These are phyloP conservation scores for Byasa hedistus DNA, from an alignment of 2,888 invertebrate genomes.

Conservation along the genomic window DNA sequence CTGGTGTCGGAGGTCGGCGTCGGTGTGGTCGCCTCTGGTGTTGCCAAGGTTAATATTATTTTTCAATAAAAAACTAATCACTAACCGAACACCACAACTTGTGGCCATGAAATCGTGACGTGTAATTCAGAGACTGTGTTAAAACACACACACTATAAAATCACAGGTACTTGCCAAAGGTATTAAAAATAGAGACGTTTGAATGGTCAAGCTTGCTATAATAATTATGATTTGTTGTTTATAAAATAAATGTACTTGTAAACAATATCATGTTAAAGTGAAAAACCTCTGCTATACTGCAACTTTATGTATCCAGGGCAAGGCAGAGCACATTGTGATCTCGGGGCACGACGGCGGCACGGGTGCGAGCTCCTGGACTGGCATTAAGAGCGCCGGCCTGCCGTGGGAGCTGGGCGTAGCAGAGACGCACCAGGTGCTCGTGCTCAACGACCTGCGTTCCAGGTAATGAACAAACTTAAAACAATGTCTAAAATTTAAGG, in stretches of 20 bases:
- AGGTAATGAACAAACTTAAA: conserved; percentile 33
- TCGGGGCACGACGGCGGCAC: conserved; percentile 99
- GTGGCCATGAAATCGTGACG: no score
- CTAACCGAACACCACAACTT: no score
- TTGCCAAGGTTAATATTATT: conserved; percentile 88
- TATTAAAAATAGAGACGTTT: no score
- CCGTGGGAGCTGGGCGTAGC: conserved; percentile 99
- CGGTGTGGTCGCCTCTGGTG: conserved; percentile 99
- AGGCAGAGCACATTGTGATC: conserved; percentile 98
- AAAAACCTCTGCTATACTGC: background rate
- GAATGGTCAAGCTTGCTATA: no score
- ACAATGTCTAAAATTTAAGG: no score
- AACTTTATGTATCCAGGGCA: conserved; percentile 82
- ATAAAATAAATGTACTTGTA: no score
- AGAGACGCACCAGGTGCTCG: conserved; percentile 98
- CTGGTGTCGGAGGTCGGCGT: conserved; percentile 99
- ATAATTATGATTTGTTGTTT: no score
- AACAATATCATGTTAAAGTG: no score
- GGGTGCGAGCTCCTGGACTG: conserved; percentile 99
- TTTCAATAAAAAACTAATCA: no score
- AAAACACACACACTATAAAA: no score
- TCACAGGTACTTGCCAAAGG: no score
- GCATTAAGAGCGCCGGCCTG: conserved; percentile 97
- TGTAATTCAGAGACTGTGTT: no score
- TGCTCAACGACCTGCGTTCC: conserved; percentile 89